Percentiles rank a stretch among this genome's conserved stretches.
phyloP scores from a whole-genome alignment of 2,113 vertebrate species.

The Sciurus niger region DNA sequence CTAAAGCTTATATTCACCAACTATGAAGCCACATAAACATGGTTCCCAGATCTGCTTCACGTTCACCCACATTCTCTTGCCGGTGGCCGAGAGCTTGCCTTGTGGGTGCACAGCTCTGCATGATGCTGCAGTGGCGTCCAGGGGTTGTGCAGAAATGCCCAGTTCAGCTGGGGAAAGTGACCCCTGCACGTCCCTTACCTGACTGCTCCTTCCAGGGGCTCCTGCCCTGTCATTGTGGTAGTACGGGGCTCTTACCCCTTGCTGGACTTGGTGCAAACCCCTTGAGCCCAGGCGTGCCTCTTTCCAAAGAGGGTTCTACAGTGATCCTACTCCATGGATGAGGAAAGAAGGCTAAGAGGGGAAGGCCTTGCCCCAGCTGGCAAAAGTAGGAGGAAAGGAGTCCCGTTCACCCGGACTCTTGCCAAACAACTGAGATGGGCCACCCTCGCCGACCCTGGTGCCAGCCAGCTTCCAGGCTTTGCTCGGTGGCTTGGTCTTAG shows the following conservation, averaged over 20 bases:
- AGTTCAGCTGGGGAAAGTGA: not conserved
- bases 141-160: not conserved
- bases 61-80: not conserved
- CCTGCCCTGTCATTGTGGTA: fast-evolving
- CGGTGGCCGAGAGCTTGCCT: not conserved
- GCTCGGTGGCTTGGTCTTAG: not conserved
- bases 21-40: not conserved
- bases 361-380: not conserved
- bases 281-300: fast-evolving
- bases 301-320: not conserved
- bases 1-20: not conserved
- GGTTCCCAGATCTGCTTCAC: not conserved
- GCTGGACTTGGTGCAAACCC: not conserved
- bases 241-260: not conserved
- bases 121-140: fast-evolving
- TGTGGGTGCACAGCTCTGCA: fast-evolving
- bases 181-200: not conserved
- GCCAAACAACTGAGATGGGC: not conserved
- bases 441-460: not conserved
- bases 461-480: not conserved
- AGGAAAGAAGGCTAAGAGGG: not conserved
- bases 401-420: not conserved
- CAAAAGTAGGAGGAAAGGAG: not conserved
- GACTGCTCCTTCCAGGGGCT: not conserved
- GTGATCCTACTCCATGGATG: not conserved